These are phyloP conservation scores for Odocoileus virginianus DNA, from an alignment of 2,113 vertebrate species.

Conservation along the genomic window DNA sequence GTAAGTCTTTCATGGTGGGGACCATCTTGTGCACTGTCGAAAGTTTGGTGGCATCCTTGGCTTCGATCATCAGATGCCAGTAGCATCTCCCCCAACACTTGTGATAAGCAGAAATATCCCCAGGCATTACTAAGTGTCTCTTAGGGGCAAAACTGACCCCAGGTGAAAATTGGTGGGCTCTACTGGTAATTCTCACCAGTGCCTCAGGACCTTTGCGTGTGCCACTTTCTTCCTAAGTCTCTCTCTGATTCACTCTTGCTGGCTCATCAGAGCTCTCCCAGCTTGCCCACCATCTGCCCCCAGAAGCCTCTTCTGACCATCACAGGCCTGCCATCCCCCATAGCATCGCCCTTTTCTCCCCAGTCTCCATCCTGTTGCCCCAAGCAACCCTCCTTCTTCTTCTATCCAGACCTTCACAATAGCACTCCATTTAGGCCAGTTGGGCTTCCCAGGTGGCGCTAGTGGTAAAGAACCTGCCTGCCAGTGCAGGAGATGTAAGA, in stretches of 20 bases:
- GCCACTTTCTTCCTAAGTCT: neutral
- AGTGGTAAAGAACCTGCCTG: neutral
- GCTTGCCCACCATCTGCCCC: neutral
- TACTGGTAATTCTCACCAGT: neutral
- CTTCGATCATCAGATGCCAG: neutral
- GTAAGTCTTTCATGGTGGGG: neutral
- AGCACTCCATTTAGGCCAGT: neutral
- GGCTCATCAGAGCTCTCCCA: neutral
- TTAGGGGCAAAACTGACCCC: neutral
- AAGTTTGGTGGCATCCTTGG: neutral
- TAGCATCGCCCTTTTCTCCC: fast-evolving
- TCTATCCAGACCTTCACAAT: too few relatives aligned
- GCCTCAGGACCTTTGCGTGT: neutral
- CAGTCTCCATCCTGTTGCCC: neutral
- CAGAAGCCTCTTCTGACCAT: neutral
- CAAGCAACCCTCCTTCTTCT: neutral
- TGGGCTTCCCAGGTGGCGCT: neutral
- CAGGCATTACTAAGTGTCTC: neutral
- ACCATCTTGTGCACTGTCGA: neutral
- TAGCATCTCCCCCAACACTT: neutral
- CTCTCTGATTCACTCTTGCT: neutral
- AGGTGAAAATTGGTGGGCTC: neutral
- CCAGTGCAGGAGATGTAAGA: neutral
- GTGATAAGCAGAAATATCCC: neutral
- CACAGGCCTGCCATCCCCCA: fast-evolving